phyloP scores from a whole-genome alignment of 2,888 invertebrate species.

The Amphipoea oculea region DNA sequence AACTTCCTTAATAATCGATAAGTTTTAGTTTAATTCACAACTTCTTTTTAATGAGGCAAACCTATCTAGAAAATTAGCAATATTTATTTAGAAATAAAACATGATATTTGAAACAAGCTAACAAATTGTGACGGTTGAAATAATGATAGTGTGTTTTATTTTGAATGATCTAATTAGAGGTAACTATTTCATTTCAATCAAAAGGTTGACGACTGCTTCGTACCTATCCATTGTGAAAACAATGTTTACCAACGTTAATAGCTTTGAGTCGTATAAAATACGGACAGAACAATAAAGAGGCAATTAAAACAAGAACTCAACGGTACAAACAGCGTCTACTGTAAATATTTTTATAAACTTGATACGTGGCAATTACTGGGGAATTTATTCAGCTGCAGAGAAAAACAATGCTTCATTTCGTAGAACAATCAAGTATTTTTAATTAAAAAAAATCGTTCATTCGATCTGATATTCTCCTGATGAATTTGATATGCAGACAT shows the following conservation, averaged over 20 bases:
- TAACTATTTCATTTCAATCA: slow-evolving; percentile 13
- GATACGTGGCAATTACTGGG: slow-evolving; percentile 30
- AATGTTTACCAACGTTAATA: slow-evolving; percentile 28
- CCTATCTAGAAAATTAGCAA: not conserved
- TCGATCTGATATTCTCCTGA: not conserved
- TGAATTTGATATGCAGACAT: not conserved
- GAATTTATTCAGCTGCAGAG: slow-evolving; percentile 1
- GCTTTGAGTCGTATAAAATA: slow-evolving; percentile 34
- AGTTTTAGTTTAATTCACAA: not conserved
- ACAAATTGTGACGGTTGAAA: not conserved
- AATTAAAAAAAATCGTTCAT: not conserved
- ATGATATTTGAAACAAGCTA: not conserved
- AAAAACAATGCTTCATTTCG: not conserved
- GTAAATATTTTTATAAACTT: slow-evolving; percentile 36
- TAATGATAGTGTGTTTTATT: slow-evolving; percentile 3
- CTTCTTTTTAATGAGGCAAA: not conserved
- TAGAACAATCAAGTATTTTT: not conserved
- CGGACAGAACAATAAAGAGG: slow-evolving; percentile 27
- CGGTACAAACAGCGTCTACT: not conserved
- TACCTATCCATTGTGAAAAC: slow-evolving; percentile 16
- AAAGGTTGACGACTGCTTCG: slow-evolving; percentile 3
- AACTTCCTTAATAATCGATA: not conserved
- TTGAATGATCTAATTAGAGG: slow-evolving; percentile 3
- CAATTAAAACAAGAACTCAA: slow-evolving; percentile 34
- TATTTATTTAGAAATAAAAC: not conserved